A percentile compares a stretch with the other conserved stretches of the same genome.
Conservation (phyloP, 2,113 vertebrate species). For the Poeciliopsis turrubarensis region DNA sequence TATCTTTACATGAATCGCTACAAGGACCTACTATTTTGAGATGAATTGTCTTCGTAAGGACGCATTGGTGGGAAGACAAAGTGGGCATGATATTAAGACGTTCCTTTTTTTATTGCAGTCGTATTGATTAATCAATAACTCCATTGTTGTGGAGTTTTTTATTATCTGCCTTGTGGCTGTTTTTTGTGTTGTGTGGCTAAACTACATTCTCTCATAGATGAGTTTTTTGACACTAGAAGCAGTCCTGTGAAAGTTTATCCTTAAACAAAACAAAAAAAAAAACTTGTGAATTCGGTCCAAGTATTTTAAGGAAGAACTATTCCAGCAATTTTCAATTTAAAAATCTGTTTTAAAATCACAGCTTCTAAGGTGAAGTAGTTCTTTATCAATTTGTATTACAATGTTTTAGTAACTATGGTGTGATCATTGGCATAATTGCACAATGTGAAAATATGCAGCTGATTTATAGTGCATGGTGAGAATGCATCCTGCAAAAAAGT, state of each 20-base stretch:
- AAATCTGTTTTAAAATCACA: background rate
- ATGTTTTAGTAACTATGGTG: background rate
- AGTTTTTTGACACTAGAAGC: background rate
- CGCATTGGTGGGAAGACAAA: background rate
- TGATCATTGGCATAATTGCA: background rate
- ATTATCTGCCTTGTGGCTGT: background rate
- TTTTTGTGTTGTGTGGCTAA: background rate
- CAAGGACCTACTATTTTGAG: background rate
- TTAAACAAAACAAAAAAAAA: background rate
- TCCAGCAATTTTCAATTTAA: background rate
- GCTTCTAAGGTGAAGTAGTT: background rate
- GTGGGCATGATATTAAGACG: background rate
- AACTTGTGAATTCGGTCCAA: background rate
- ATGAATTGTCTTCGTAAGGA: constrained; percentile 5
- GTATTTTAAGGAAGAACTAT: background rate
- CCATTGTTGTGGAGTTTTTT: constrained; percentile 1
- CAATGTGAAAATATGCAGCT: background rate
- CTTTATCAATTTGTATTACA: background rate
- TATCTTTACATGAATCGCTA: background rate
- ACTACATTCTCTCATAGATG: background rate
- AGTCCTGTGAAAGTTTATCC: background rate
- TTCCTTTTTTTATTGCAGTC: background rate
- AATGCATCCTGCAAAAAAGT: background rate
- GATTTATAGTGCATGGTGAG: background rate
- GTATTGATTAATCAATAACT: constrained; percentile 4